Base-by-base conservation (phyloP, 2,888 invertebrate genomes). In the Orthosia cruda region DNA sequence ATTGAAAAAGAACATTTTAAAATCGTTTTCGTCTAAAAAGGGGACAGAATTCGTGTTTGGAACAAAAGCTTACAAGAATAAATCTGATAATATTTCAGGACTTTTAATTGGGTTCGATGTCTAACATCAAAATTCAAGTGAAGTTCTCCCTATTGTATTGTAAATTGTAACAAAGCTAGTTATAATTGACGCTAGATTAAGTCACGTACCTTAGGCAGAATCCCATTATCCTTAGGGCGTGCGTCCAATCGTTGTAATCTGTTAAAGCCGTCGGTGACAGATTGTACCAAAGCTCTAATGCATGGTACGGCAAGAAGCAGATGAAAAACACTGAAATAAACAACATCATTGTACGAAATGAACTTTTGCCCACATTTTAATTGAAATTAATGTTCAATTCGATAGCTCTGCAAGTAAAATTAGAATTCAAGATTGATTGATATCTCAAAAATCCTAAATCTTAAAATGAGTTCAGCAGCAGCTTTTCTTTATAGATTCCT, bases 201-300 rank as follows among this genome's bases (percentile, higher is more conserved):
- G 9, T 83, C 64, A 80, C 91, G 87, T 95, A 98, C 97, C 97
- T 98, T 74, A 99, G 97, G 91, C 98, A 98, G 93, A 98, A 99
- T 23, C 98, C 98, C 58, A 98, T 94, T 88, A 99, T 98, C 86
- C 99, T 97, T 78, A 98, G 96, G 40, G 97, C 97, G 91, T 98
- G 98, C 97, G 98, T 99, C 95, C 97, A 98, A 23, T 97, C 97
- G 89, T 98, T 97, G 94, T 97, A 98, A 71, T 98, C 97, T 0
- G 97, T 95, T 75, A 97, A 90, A 0, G 98, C 97, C 9, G 97
- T 97, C 0, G 98, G 98, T 73, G 98, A 97, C 88, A 98, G 97
- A 91, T 98, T 98, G 93, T 98, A 99, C 97, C 99, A 98, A 86
- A 99, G 95, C 97, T 98, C 98, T 88, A 98, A 98, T 13, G 98